These are phyloP conservation scores for Sturnira hondurensis DNA, from an alignment of 2,113 vertebrate genomes.

Conservation along the genomic window DNA sequence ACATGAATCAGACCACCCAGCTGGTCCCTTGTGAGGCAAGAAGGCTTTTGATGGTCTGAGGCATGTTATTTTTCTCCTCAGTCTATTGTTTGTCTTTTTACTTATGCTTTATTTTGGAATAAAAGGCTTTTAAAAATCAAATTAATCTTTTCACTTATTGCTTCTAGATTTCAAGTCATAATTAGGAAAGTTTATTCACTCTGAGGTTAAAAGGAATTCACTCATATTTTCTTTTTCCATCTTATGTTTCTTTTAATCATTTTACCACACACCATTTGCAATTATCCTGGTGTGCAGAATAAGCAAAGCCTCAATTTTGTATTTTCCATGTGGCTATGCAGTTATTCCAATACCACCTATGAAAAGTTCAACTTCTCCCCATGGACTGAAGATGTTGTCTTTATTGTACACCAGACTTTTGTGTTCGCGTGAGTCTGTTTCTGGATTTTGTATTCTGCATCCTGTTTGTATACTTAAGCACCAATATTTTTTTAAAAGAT, in stretches of 20 bases:
- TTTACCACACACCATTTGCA: too few species aligned
- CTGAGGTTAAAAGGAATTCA: background rate
- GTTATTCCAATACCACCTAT: too few species aligned
- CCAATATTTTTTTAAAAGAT: too few species aligned
- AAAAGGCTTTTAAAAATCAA: background rate
- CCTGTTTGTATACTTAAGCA: background rate
- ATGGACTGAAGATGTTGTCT: too few species aligned
- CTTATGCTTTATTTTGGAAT: background rate
- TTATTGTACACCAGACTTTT: too few species aligned
- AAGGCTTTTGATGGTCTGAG: background rate
- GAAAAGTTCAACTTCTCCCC: too few species aligned
- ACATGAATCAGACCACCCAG: accelerated
- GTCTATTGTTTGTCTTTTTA: background rate
- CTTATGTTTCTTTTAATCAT: background rate
- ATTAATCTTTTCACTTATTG: background rate
- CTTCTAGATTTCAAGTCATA: background rate
- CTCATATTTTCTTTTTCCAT: background rate
- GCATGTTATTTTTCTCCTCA: background rate
- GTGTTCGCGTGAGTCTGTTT: too few species aligned
- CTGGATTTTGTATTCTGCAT: background rate
- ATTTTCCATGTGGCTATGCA: background rate
- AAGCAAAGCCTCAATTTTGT: background rate
- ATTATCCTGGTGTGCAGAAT: background rate
- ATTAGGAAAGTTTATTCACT: background rate
- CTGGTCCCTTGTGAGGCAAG: background rate